These are phyloP conservation scores for Anguilla rostrata DNA, from an alignment of 2,113 vertebrate genomes.

Conservation along the genomic window DNA sequence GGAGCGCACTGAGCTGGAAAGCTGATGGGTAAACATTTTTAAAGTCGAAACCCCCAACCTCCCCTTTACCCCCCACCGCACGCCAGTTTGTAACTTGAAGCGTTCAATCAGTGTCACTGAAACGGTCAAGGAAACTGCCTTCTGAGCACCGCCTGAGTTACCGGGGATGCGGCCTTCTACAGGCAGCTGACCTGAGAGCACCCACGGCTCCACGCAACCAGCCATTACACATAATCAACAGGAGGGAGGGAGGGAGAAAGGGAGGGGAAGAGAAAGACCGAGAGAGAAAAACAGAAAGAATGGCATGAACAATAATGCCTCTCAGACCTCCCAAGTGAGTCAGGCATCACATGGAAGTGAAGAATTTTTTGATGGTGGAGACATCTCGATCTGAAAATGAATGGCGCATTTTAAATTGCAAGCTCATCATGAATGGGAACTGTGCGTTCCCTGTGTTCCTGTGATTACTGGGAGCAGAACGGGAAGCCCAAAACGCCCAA, in stretches of 20 bases:
- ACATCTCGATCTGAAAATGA: not conserved
- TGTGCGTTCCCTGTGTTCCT: too few relatives aligned
- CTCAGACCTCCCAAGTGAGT: not conserved
- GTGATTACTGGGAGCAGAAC: not conserved
- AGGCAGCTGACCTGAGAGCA: not conserved
- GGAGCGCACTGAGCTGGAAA: slow-evolving; percentile 19
- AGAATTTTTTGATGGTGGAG: not conserved
- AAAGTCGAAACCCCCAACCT: slow-evolving; percentile 8
- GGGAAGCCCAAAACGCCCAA: not conserved
- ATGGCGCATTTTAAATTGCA: too few relatives aligned
- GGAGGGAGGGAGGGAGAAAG: not conserved
- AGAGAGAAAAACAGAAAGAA: not conserved
- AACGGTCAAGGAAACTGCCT: not conserved
- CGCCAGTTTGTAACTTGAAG: not conserved
- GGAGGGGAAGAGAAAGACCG: too few relatives aligned
- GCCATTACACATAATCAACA: not conserved
- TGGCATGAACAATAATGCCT: not conserved
- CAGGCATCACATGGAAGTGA: slow-evolving; percentile 4
- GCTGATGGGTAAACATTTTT: slow-evolving; percentile 1
- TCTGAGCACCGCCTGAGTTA: not conserved
- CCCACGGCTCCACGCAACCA: not conserved
- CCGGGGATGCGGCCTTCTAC: not conserved
- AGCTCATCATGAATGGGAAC: too few relatives aligned
- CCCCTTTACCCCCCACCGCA: not conserved
- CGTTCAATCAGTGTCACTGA: slow-evolving; percentile 9